These are phyloP conservation scores for Drosophila hamatofila DNA, from an alignment of 2,888 invertebrate genomes.

Conservation along the genomic window DNA sequence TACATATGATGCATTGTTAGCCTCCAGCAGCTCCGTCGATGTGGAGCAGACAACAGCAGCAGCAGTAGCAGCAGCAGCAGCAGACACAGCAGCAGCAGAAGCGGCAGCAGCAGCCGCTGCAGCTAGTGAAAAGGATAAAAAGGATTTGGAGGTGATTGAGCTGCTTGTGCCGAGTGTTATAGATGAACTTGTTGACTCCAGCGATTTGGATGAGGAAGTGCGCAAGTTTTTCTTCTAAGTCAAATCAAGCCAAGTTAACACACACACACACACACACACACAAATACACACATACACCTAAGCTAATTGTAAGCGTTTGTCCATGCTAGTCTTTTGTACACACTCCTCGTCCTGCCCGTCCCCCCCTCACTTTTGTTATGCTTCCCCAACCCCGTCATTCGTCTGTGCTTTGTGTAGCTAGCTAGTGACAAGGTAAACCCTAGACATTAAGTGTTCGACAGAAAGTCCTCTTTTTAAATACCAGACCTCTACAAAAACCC, in stretches of 20 bases:
- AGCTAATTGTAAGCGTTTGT: constrained; percentile 30
- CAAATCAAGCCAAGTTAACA: constrained; percentile 28
- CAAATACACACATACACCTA: constrained; percentile 23
- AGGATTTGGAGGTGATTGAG: constrained; percentile 69
- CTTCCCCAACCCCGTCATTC: constrained; percentile 22
- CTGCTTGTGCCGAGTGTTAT: constrained; percentile 67
- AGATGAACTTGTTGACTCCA: constrained; percentile 68
- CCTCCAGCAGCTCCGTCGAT: constrained; percentile 32
- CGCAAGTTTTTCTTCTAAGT: constrained; percentile 82
- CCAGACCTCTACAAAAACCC: neutral
- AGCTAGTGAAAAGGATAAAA: constrained; percentile 59
- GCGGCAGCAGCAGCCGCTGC: constrained; percentile 32
- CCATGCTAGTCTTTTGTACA: constrained; percentile 40
- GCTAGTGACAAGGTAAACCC: constrained; percentile 32
- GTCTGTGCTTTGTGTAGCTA: constrained; percentile 61
- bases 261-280: constrained; percentile 18
- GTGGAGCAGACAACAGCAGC: constrained; percentile 26
- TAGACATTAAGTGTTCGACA: constrained; percentile 70
- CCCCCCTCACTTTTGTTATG: constrained; percentile 3
- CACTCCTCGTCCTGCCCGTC: constrained; percentile 17
- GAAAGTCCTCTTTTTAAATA: constrained; percentile 25
- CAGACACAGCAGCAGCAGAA: constrained; percentile 35
- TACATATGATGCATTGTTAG: constrained; percentile 73
- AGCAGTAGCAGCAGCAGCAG: constrained; percentile 33
- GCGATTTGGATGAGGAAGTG: constrained; percentile 77